Conservation (phyloP, 2,888 invertebrate species). For the Cenopis cana region DNA sequence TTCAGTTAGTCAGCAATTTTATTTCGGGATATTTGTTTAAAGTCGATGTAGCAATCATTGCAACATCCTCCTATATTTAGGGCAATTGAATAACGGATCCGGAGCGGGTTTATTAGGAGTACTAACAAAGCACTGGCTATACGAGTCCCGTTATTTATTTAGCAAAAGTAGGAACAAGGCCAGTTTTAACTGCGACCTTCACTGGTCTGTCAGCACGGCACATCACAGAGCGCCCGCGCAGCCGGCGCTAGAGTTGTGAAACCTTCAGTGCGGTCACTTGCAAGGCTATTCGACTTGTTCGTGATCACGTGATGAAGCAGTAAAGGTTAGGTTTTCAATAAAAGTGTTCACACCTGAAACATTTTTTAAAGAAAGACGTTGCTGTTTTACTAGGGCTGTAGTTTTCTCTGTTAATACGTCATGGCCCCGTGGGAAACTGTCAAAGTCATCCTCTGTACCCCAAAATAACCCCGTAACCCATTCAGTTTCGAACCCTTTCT, state of each 20-base stretch:
- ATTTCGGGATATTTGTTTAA: slow-evolving; percentile 17
- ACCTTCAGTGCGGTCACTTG: slow-evolving; percentile 35
- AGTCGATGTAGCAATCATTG: background rate
- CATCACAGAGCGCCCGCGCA: slow-evolving; percentile 1
- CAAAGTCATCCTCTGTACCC: too few relatives aligned
- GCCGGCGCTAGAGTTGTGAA: background rate
- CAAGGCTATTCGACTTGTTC: slow-evolving; percentile 12
- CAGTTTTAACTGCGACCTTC: slow-evolving; percentile 23
- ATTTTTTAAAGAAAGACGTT: background rate
- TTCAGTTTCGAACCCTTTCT: too few relatives aligned
- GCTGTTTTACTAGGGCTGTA: background rate
- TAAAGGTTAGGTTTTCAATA: background rate
- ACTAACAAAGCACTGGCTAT: background rate
- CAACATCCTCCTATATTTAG: background rate
- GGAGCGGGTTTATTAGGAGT: background rate
- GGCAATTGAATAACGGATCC: background rate
- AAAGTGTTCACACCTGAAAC: background rate
- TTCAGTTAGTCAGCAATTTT: slow-evolving; percentile 18
- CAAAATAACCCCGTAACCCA: too few relatives aligned
- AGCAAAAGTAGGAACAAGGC: slow-evolving; percentile 14
- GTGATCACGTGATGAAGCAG: background rate
- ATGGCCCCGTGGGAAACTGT: too few relatives aligned
- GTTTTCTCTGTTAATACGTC: too few relatives aligned
- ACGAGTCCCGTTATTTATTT: slow-evolving; percentile 7
- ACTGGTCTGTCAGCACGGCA: slow-evolving; percentile 19